Conservation (phyloP, 2,797 vertebrate genomes). For the Staurois parvus region DNA sequence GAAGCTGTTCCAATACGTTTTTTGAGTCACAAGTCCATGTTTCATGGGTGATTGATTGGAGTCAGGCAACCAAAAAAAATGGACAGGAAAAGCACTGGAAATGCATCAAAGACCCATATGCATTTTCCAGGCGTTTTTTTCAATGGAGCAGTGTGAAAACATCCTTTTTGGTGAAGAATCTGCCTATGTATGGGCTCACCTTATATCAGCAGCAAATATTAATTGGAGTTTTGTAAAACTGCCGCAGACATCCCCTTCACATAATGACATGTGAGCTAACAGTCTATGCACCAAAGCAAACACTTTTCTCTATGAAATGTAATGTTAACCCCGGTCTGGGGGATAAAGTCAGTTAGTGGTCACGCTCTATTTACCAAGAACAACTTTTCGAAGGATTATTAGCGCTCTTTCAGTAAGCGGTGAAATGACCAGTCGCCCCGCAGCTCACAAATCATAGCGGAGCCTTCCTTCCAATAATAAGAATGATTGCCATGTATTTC, state of each 20-base stretch:
- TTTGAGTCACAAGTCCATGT: too few species aligned
- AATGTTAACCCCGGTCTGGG: background rate
- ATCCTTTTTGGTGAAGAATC: background rate
- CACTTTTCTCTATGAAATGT: slow-evolving; percentile 19
- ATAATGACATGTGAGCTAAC: slow-evolving; percentile 37
- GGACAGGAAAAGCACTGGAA: too few species aligned
- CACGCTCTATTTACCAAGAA: slow-evolving; percentile 26
- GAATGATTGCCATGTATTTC: background rate
- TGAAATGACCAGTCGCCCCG: background rate
- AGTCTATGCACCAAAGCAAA: slow-evolving; percentile 35
- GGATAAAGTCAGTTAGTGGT: slow-evolving; percentile 1
- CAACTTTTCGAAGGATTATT: background rate
- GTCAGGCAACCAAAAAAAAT: too few species aligned
- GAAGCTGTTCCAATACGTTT: too few species aligned
- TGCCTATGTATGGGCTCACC: background rate
- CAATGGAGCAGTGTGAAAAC: too few species aligned
- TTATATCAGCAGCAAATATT: background rate
- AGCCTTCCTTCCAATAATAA: background rate
- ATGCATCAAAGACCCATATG: too few species aligned
- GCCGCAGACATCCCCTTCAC: slow-evolving; percentile 8
- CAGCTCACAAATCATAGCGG: background rate
- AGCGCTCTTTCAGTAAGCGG: slow-evolving; percentile 6
- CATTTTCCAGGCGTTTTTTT: too few species aligned
- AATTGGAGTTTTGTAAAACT: background rate
- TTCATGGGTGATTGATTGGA: too few species aligned